Conservation (phyloP, 2,797 vertebrate genomes). For the Huso huso region DNA sequence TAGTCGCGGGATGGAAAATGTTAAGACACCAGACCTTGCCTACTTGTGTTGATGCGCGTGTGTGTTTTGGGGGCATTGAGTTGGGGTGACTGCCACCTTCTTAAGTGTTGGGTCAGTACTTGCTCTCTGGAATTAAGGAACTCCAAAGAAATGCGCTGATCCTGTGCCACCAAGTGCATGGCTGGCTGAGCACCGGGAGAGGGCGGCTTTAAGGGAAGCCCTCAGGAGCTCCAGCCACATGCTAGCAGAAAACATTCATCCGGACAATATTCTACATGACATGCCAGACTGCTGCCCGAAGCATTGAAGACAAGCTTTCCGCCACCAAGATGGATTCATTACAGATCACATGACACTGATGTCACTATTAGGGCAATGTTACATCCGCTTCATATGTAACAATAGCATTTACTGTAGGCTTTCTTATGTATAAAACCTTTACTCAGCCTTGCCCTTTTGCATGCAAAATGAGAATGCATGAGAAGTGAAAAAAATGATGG, state of each 20-base stretch:
- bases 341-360: neutral
- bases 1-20: too few relatives aligned
- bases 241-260: slow-evolving; percentile 1
- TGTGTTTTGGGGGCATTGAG: neutral
- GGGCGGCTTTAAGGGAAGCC: neutral
- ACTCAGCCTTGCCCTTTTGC: neutral
- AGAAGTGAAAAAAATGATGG: too few relatives aligned
- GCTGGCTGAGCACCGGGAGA: slow-evolving; percentile 5
- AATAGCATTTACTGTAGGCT: neutral
- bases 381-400: neutral
- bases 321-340: neutral
- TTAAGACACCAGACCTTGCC: neutral
- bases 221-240: slow-evolving; percentile 10
- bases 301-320: neutral
- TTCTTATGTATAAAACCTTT: neutral
- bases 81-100: neutral
- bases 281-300: neutral
- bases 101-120: neutral
- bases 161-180: slow-evolving; percentile 11
- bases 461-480: too few relatives aligned
- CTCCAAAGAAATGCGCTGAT: slow-evolving; percentile 5
- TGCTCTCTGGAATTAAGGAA: neutral
- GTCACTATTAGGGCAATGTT: neutral
- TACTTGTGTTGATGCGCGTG: neutral
- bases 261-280: slow-evolving; percentile 1